phyloP scores from a whole-genome alignment of 2,113 vertebrate genomes.

The Proterorhinus semilunaris region DNA sequence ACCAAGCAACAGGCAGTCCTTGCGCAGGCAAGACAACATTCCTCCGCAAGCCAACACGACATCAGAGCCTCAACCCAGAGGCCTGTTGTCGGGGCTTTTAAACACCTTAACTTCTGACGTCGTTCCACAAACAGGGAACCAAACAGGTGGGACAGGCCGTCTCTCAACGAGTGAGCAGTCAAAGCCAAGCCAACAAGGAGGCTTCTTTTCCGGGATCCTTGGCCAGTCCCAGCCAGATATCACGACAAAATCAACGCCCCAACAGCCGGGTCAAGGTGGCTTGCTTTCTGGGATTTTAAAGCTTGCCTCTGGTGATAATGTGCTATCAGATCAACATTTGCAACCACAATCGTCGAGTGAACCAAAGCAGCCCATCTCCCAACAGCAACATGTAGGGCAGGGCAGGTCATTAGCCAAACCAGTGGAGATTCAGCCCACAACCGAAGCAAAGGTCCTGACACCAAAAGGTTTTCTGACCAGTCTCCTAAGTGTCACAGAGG shows the following conservation, averaged over 20 bases:
- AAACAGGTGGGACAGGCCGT: conserved; percentile 34
- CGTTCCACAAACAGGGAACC: conserved; percentile 38
- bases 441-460: conserved; percentile 50
- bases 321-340: conserved; percentile 44
- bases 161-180: conserved; percentile 45
- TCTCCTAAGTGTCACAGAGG: conserved; percentile 77
- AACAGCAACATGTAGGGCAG: conserved; percentile 52
- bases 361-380: conserved; percentile 20
- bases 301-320: conserved; percentile 75
- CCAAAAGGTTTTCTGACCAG: conserved; percentile 78
- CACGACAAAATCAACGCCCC: conserved; percentile 37
- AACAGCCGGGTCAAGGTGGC: conserved; percentile 60
- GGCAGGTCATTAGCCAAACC: conserved; percentile 64
- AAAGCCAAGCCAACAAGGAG: conserved; percentile 59
- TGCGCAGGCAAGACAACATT: conserved; percentile 72
- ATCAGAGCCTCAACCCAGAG: conserved; percentile 62
- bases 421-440: conserved; percentile 56
- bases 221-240: conserved; percentile 37
- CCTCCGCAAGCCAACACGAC: conserved; percentile 48
- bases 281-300: conserved; percentile 78
- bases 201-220: conserved; percentile 68
- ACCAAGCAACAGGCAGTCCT: conserved; percentile 66
- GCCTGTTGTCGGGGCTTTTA: conserved; percentile 75
- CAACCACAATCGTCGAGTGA: conserved; percentile 30
- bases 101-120: conserved; percentile 79